Evolutionary conservation across 2,888 invertebrate genomes (phyloP).

Genomic region (Pollenia labialis): DNA sequence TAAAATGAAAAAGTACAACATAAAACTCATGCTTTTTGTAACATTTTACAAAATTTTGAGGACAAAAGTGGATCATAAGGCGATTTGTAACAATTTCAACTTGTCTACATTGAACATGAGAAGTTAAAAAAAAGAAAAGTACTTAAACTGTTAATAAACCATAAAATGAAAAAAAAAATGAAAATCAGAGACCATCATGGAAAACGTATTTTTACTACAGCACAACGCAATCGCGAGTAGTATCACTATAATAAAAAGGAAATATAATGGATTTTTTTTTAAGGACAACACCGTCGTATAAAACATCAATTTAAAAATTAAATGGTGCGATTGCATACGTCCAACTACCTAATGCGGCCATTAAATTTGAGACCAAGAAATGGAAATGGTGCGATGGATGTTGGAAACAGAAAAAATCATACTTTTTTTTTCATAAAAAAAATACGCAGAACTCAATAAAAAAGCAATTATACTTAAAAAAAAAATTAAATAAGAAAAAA

Average conservation of each 20-base stretch:
- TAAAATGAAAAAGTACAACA: conserved; percentile 3
- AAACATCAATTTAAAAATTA: conserved; percentile 70
- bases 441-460: conserved; percentile 53
- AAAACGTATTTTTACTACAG: background rate
- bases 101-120: conserved; percentile 74
- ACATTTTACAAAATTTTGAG: conserved; percentile 27
- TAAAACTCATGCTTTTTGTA: conserved; percentile 60
- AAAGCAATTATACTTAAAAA: conserved; percentile 52
- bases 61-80: conserved; percentile 78
- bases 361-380: background rate
- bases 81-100: conserved; percentile 79
- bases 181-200: conserved; percentile 13
- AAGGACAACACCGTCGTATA: conserved; percentile 35
- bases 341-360: conserved; percentile 52
- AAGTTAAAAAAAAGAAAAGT: conserved; percentile 30
- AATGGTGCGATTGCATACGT: conserved; percentile 65
- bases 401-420: background rate
- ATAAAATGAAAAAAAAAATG: conserved; percentile 68
- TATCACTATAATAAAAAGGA: conserved; percentile 9
- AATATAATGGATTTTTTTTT: background rate
- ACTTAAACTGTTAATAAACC: conserved; percentile 74
- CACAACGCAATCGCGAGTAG: background rate
- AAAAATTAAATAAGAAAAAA: conserved; percentile 43
- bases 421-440: conserved; percentile 24
- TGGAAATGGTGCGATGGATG: background rate